These are phyloP conservation scores for Papilio glaucus DNA, from an alignment of 1,140 invertebrate genomes.

Conservation along the genomic window DNA sequence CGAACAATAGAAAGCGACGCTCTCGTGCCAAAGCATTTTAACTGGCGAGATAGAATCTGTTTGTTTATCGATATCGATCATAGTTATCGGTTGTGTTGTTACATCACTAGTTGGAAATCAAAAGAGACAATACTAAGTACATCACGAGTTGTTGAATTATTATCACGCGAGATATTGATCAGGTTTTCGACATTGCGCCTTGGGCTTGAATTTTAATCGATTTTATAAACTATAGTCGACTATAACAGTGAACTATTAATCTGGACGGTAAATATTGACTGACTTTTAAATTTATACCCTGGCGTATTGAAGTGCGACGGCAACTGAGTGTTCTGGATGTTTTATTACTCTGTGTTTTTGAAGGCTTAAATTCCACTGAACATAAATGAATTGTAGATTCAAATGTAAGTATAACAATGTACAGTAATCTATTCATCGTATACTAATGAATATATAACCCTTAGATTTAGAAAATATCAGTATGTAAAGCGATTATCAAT, in stretches of 20 bases:
- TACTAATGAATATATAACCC: too few relatives aligned
- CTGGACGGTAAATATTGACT: too few relatives aligned
- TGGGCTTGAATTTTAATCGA: slow-evolving; percentile 34
- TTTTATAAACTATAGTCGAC: slow-evolving; percentile 22
- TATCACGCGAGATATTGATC: slow-evolving; percentile 37
- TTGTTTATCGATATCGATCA: slow-evolving; percentile 36
- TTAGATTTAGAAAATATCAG: too few relatives aligned
- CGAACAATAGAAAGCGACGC: slow-evolving; percentile 32
- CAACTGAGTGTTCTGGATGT: too few relatives aligned
- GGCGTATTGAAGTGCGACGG: too few relatives aligned
- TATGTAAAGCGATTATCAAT: too few relatives aligned
- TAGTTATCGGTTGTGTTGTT: slow-evolving; percentile 32
- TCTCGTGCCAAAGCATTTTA: slow-evolving; percentile 31
- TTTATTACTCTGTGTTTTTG: too few relatives aligned
- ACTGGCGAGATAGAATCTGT: slow-evolving; percentile 33
- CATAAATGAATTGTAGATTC: too few relatives aligned
- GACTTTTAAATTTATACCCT: too few relatives aligned
- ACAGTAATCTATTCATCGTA: too few relatives aligned
- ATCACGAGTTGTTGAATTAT: slow-evolving; percentile 38
- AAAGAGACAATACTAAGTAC: slow-evolving; percentile 38
- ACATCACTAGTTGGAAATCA: slow-evolving; percentile 36
- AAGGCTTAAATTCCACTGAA: too few relatives aligned
- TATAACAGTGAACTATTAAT: slow-evolving; percentile 4
- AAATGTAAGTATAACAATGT: too few relatives aligned
- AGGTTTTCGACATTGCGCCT: slow-evolving; percentile 32